phyloP scores from a whole-genome alignment of 2,113 vertebrate species.

The Bufo gargarizans region DNA sequence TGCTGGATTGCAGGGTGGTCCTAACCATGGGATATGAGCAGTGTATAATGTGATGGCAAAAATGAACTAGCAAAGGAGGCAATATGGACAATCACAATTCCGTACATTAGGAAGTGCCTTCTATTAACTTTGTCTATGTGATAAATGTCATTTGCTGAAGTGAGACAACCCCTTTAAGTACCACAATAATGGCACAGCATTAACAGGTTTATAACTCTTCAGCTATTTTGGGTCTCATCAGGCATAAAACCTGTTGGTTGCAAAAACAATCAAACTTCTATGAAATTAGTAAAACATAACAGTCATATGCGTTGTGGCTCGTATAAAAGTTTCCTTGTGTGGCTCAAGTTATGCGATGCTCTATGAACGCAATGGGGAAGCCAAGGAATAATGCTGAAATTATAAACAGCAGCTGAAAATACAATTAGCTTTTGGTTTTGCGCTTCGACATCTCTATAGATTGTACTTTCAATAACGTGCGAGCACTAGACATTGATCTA shows the following conservation, averaged over 20 bases:
- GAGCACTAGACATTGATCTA: conserved; percentile 2
- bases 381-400: not conserved
- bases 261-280: not conserved
- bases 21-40: too few species aligned
- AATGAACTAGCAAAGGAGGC: too few species aligned
- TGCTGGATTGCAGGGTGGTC: too few species aligned
- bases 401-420: conserved; percentile 5
- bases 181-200: not conserved
- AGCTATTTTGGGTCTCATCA: not conserved
- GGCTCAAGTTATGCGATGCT: not conserved
- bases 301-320: not conserved
- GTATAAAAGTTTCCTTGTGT: not conserved
- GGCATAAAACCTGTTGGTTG: not conserved
- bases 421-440: not conserved
- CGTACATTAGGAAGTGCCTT: too few species aligned
- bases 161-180: not conserved
- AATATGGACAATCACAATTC: too few species aligned
- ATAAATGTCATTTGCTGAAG: too few species aligned
- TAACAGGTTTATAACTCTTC: not conserved
- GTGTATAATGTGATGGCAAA: too few species aligned
- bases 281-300: not conserved
- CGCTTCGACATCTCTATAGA: not conserved
- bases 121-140: too few species aligned
- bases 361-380: not conserved
- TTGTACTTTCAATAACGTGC: not conserved